Base-by-base conservation (phyloP, 2,888 invertebrate genomes). In the Malthinus seriepunctatus region DNA sequence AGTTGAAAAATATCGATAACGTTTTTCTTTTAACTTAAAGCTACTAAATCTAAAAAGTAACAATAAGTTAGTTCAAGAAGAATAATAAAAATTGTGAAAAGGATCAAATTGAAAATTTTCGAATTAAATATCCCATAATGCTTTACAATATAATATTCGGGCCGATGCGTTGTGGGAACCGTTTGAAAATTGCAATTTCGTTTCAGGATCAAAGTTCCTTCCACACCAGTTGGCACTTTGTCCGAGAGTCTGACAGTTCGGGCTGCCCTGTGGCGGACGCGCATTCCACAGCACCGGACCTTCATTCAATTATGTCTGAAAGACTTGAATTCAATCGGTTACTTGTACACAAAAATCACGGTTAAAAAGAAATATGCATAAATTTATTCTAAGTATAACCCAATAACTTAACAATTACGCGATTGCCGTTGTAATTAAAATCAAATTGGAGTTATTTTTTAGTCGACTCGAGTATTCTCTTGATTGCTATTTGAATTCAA, bases 111-210 rank as follows among this genome's bases (percentile, higher is more conserved):
- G 69, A 69, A 67, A 69, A 71, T 71, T 23, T 69, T 67, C 64
- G 71, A 73, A 74, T 74, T 73, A 74, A 74, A 73, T 72, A 72
- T 71, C 71, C 72, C 71, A 72, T 70, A 71, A 73, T 71, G 71
- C 71, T 69, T 73, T 75, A 72, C 74, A 70, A 74, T 75, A 74
- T 75, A 73, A 76, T 74, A 74, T 76, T 74, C 70, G 73, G 68
- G 69, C 67, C 69, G 69, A 70, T 69, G 73, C 71, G 71, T 72
- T 74, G 74, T 72, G 74, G 75, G 73, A 73, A 74, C 73, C 76
- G 75, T 73, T 76, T 73, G 74, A 73, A 76, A 76, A 77, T 77
- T 75, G 76, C 76, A 77, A 77, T 76, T 77, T 76, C 76, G 75
- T 73, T 74, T 72, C 74, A 68, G 75, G 77, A 77, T 77, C 77